phyloP scores from a whole-genome alignment of 2,888 invertebrate genomes.

The Drosophila histrio region DNA sequence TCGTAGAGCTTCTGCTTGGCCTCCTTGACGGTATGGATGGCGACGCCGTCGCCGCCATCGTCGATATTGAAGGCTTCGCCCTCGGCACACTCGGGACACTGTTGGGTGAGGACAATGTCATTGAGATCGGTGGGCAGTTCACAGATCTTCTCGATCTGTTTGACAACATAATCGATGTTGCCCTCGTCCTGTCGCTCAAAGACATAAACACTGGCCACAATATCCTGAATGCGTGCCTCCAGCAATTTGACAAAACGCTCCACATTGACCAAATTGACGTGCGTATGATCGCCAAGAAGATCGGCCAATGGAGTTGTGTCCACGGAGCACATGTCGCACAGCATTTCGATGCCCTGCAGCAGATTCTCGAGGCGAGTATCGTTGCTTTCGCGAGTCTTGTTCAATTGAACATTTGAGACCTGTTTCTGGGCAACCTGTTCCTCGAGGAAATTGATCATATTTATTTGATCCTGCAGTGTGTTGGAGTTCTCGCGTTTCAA shows the following conservation, averaged over 20 bases:
- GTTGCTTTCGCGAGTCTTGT: conserved; percentile 54
- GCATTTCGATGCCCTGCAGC: conserved; percentile 72
- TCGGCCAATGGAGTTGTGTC: conserved; percentile 85
- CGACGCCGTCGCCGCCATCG: conserved; percentile 78
- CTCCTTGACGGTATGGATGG: conserved; percentile 63
- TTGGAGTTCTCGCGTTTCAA: conserved; percentile 70
- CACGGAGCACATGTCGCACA: conserved; percentile 84
- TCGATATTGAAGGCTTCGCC: conserved; percentile 83
- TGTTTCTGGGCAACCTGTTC: conserved; percentile 63
- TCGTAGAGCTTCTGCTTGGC: conserved; percentile 80
- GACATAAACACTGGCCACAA: conserved; percentile 85
- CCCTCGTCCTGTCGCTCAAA: conserved; percentile 71
- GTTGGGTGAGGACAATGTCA: conserved; percentile 84
- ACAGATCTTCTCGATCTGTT: conserved; percentile 78
- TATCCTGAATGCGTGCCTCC: conserved; percentile 85
- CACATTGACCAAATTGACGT: conserved; percentile 86
- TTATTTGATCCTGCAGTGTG: conserved; percentile 69
- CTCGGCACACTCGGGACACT: conserved; percentile 84
- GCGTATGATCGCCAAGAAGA: conserved; percentile 86
- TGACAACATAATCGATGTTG: conserved; percentile 73
- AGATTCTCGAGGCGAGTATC: conserved; percentile 71
- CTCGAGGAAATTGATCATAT: conserved; percentile 69
- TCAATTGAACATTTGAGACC: conserved; percentile 57
- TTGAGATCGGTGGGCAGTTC: conserved; percentile 85
- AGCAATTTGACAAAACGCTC: conserved; percentile 85